Evolutionary conservation across 2,797 vertebrate genomes (phyloP).

Genomic region (Champsocephalus gunnari): DNA sequence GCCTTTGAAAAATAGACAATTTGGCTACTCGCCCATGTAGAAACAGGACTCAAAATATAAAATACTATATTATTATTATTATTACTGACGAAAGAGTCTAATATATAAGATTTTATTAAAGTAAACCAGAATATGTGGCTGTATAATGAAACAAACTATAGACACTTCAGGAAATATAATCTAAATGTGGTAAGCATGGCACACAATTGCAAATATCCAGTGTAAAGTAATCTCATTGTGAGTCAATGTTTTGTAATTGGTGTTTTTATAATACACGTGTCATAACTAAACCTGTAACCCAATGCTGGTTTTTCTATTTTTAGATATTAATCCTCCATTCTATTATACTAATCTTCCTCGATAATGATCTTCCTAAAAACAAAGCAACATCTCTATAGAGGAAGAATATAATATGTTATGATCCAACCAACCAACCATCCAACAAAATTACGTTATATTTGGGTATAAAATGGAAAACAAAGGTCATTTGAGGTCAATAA

Average conservation of each 20-base stretch:
- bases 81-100: background rate
- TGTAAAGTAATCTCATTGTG: background rate
- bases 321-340: conserved; percentile 20
- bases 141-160: background rate
- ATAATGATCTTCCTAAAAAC: conserved; percentile 19
- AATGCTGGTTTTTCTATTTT: conserved; percentile 10
- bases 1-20: background rate
- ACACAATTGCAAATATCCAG: background rate
- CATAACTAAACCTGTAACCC: conserved; percentile 1
- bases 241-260: conserved; percentile 2
- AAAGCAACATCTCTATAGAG: conserved; percentile 1
- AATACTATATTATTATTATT: no score
- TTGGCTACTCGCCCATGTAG: background rate
- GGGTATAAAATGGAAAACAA: background rate
- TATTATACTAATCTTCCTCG: conserved; percentile 17
- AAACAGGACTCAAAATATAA: background rate
- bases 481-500: conserved; percentile 20
- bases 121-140: background rate
- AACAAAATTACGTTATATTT: background rate
- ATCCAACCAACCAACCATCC: conserved; percentile 3
- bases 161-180: background rate
- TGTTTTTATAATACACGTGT: conserved; percentile 1
- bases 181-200: background rate
- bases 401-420: background rate
- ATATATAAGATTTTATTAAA: background rate